Conservation (phyloP, 2,797 vertebrate genomes). For the Trematomus bernacchii region DNA sequence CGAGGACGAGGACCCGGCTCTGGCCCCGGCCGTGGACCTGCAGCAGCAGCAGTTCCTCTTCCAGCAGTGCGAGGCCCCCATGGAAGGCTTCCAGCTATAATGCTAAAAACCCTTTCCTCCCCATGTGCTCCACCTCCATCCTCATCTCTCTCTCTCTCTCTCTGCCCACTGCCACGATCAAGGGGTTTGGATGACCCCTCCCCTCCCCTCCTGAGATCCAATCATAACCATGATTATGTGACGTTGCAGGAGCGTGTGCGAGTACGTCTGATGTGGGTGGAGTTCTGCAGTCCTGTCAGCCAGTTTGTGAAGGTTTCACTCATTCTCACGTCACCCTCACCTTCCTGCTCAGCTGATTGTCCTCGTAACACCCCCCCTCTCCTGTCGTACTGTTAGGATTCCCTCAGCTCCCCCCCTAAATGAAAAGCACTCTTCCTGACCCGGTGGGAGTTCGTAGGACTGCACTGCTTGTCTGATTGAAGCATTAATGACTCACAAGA, state of each 20-base stretch:
- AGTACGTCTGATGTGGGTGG: constrained; percentile 72
- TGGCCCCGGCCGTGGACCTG: constrained; percentile 95
- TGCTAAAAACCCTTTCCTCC: constrained; percentile 50
- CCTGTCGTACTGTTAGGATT: constrained; percentile 39
- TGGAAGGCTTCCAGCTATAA: constrained; percentile 99
- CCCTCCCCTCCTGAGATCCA: constrained; percentile 47
- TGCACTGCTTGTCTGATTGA: constrained; percentile 74
- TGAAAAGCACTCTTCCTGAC: constrained; percentile 41
- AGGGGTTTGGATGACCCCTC: constrained; percentile 44
- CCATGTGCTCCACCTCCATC: constrained; percentile 63
- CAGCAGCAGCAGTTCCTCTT: constrained; percentile 99
- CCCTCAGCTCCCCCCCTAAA: constrained; percentile 41
- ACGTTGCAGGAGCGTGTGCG: constrained; percentile 72
- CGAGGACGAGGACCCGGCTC: constrained; percentile 95
- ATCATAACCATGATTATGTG: constrained; percentile 75
- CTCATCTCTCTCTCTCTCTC: constrained; percentile 66
- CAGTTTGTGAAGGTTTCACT: constrained; percentile 75
- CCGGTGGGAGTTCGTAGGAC: constrained; percentile 55
- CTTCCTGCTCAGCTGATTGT: constrained; percentile 36
- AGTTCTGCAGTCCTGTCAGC: constrained; percentile 80
- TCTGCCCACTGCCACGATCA: constrained; percentile 62
- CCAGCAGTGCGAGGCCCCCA: constrained; percentile 97
- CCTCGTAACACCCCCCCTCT: constrained; percentile 19
- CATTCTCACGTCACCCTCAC: constrained; percentile 54
- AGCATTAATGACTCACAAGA: constrained; percentile 77